Evolutionary conservation across 2,113 vertebrate species (phyloP).

Genomic region (Copsychus sechellarum): DNA sequence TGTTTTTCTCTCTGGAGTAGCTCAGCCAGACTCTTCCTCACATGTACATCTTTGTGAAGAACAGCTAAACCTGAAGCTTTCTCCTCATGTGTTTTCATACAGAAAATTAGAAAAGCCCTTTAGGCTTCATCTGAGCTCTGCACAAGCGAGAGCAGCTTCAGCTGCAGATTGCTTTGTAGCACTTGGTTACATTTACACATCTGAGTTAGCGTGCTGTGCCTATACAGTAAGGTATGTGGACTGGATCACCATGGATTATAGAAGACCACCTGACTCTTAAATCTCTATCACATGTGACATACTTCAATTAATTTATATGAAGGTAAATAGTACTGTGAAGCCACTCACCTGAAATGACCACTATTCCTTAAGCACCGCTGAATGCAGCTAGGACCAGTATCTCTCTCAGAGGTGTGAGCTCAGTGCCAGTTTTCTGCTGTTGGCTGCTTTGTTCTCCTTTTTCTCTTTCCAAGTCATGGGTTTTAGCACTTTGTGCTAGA

Average conservation of each 20-base stretch:
- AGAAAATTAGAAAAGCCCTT: background rate
- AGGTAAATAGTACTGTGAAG: background rate
- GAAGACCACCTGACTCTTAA: background rate
- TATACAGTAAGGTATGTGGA: fast-evolving
- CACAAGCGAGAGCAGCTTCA: background rate
- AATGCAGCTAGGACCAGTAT: background rate
- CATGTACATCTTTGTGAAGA: background rate
- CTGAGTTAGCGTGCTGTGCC: background rate
- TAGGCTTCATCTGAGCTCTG: background rate
- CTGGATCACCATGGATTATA: background rate
- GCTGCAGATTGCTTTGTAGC: background rate
- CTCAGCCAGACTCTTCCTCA: background rate
- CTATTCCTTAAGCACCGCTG: background rate
- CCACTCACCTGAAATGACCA: background rate
- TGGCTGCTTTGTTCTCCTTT: background rate
- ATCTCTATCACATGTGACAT: background rate
- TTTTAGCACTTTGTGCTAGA: background rate
- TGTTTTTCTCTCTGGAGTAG: background rate
- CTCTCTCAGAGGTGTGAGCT: background rate
- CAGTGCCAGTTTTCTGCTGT: background rate
- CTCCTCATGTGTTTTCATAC: background rate
- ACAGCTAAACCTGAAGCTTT: background rate
- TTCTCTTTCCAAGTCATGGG: background rate
- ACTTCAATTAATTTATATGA: background rate
- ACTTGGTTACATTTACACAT: background rate